phyloP scores from a whole-genome alignment of 2,113 vertebrate genomes.

The Crotalus helleri region DNA sequence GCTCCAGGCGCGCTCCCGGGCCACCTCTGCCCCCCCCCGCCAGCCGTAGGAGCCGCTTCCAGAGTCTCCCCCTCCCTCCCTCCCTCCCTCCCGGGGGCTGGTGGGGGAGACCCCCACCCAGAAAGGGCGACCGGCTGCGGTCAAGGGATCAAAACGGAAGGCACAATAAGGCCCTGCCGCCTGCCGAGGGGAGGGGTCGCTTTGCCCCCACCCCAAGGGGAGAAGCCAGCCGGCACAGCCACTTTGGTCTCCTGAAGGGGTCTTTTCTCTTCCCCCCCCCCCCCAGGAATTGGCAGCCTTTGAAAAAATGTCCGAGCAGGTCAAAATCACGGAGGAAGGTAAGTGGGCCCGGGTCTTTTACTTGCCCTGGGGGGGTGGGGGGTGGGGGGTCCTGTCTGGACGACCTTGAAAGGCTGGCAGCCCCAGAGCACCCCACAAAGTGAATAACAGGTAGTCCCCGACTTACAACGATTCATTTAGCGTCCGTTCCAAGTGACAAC shows the following conservation, averaged over 20 bases:
- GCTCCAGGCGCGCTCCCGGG: no score
- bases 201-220: constrained; percentile 9
- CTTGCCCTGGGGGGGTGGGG: neutral
- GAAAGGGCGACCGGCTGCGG: no score
- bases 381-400: neutral
- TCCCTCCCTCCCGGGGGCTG: neutral
- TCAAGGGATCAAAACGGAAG: neutral
- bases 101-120: no score
- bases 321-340: constrained; percentile 10
- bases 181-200: neutral
- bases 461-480: no score
- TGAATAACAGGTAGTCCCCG: no score
- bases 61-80: neutral
- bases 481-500: no score
- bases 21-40: neutral
- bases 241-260: neutral
- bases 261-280: neutral
- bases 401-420: neutral
- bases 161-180: no score
- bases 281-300: constrained; percentile 29
- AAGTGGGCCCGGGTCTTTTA: neutral
- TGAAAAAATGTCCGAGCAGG: constrained; percentile 12
- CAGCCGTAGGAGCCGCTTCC: neutral
- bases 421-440: neutral
- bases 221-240: neutral